Base-by-base conservation (phyloP, 1,140 invertebrate species). In the Brachionus paranguensis region DNA sequence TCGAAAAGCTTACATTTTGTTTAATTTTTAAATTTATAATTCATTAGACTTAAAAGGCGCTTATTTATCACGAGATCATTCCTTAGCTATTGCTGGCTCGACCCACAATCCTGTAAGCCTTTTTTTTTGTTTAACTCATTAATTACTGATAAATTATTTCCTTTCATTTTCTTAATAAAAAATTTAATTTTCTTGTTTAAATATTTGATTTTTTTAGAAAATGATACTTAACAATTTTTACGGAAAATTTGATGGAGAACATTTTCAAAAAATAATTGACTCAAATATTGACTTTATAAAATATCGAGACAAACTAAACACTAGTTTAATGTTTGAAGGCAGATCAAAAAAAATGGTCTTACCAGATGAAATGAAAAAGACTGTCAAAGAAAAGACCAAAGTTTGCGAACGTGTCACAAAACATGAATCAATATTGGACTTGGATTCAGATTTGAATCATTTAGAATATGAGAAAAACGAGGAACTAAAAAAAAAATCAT, bases 261-360 rank as follows among this genome's bases (percentile, higher is more conserved):
- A 72, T 20, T 72, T 72, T 72, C 68, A 72, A 43, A 43, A 72
- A 72, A 72, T 72, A 43, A 43, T 45, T 33, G 68, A 72, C 41
- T 17, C 33, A 72, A 72, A 72, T 72, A 72, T 72, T 72, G 68
- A 72, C 17, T 72, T 72, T 8, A 45, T 20, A 43, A 72, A 72
- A 72, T 72, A 29, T 20, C 37, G 37, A 45, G 37, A 41, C 7
- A 43, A 45, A 72, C 6, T 45, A 45, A 33, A 29, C 3, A 10
- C 33, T 12, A 68, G 20, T 43, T 17, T 33, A 11, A 43, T 72
- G 41, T 20, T 33, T 72, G 43, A 14, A 72, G 17, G 3, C 14
- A 72, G 43, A 72, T 72, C 68, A 43, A 72, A 72, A 43, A 12
- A 41, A 17, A 6, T 20, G 5, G 17, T 24, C n/a, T 60, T 20